Base-by-base conservation (phyloP, 2,113 vertebrate genomes). In the Acrocephalus kingi region DNA sequence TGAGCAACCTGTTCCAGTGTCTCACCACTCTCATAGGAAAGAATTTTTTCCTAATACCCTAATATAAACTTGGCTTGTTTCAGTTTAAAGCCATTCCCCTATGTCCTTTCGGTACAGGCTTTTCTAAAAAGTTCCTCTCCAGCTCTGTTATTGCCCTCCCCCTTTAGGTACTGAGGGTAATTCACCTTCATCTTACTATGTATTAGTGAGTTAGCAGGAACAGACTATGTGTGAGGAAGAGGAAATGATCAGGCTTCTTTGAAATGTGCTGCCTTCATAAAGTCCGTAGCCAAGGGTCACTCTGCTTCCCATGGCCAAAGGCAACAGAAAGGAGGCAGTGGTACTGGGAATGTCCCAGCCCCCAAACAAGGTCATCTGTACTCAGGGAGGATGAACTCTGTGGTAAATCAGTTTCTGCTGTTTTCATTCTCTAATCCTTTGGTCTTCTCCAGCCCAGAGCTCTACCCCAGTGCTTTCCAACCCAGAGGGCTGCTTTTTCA, bases 311-410 rank as follows among this genome's bases (percentile, higher is more conserved):
- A 2, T 55, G 59, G 51, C 46, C 30, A 43, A 31, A 71, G 48
- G 39, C 0, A 0, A 2, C 51, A 33, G 39, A 69, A 84, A 48
- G 30, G 15, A 19, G 21, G 4, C 1, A 3, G 4, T 33, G 39
- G 25, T 46, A 4, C 39, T 33, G 35, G 37, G 9, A n/a, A 31
- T 76, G 52, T 31, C 23, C 30, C 23, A 75, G 45, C 7, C 10
- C 33, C 27, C 7, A 41, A 22, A 46, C 41, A 45, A 83, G 75
- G 37, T 41, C 30, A 59, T 13, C 52, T 68, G 11, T 55, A 30
- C 54, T 52, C 1, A 5, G 33, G 21, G n/a, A 79, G 6, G 7
- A 9, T 33, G 52, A 72, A 10, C 9, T 75, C 52, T 20, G 4
- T 35, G 61, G 15, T 82, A 55, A 24, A 35, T 63, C 1, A 1